Conservation (phyloP, 2,888 invertebrate genomes). For the Standfussiana lucernea region DNA sequence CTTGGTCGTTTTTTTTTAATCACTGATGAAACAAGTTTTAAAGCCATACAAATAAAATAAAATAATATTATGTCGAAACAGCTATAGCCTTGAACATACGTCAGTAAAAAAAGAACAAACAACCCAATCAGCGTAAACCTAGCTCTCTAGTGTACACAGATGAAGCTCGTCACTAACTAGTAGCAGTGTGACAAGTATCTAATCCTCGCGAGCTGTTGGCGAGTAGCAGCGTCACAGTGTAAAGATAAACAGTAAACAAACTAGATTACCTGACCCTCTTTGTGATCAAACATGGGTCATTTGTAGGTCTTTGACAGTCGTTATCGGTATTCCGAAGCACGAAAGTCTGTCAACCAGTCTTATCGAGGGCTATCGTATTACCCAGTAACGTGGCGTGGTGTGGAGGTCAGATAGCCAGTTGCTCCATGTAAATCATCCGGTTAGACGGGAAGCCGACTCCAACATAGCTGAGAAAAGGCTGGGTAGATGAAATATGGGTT, state of each 20-base stretch:
- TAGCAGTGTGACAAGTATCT: neutral
- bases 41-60: neutral
- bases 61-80: neutral
- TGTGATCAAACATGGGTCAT: neutral
- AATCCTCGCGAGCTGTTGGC: slow-evolving; percentile 17
- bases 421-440: neutral
- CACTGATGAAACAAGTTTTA: too few species aligned
- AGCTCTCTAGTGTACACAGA: slow-evolving; percentile 1
- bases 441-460: neutral
- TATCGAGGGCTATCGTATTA: neutral
- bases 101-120: slow-evolving; percentile 14
- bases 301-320: neutral
- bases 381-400: neutral
- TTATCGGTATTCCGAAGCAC: neutral
- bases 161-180: neutral
- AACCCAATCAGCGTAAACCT: slow-evolving; percentile 8
- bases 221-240: neutral
- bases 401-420: neutral
- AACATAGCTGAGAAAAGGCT: neutral
- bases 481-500: neutral
- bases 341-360: neutral
- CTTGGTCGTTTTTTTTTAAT: too few species aligned
- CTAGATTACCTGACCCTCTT: neutral
- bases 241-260: neutral
- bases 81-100: neutral